Conservation (phyloP, 1,140 invertebrate genomes). For the Heliconius himera region DNA sequence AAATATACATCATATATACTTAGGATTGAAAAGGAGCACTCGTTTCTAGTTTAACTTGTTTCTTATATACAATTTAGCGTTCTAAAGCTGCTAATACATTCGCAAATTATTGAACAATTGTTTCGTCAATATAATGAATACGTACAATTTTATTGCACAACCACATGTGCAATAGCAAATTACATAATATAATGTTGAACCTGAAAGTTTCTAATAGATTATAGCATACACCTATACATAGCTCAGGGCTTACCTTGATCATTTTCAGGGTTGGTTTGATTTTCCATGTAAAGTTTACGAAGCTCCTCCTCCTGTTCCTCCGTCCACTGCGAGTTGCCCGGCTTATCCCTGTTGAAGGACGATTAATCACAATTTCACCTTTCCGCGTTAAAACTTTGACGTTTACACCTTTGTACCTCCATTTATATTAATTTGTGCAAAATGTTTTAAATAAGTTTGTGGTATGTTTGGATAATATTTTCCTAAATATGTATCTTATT, state of each 20-base stretch:
- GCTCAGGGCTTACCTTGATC: slow-evolving; percentile 80
- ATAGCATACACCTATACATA: background rate
- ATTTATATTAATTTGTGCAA: slow-evolving; percentile 23
- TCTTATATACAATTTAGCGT: no score
- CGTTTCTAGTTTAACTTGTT: no score
- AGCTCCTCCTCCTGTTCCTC: slow-evolving; percentile 94
- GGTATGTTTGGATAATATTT: background rate
- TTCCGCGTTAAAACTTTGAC: slow-evolving; percentile 39
- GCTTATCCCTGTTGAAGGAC: slow-evolving; percentile 57
- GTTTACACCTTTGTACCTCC: slow-evolving; percentile 12
- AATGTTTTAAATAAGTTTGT: slow-evolving; percentile 1
- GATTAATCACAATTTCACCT: slow-evolving; percentile 44
- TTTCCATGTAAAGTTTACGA: slow-evolving; percentile 90
- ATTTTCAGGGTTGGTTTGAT: slow-evolving; percentile 86
- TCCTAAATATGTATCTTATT: background rate
- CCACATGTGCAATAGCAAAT: background rate
- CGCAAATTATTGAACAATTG: background rate
- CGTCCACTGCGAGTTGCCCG: slow-evolving; percentile 85
- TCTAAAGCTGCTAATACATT: background rate
- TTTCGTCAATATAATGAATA: background rate
- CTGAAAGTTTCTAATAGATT: background rate
- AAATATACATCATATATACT: no score
- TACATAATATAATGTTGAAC: no score
- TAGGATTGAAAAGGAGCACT: no score
- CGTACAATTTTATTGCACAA: background rate